Evolutionary conservation across 2,888 invertebrate species (phyloP).

Genomic region (Cosmia trapezina): DNA sequence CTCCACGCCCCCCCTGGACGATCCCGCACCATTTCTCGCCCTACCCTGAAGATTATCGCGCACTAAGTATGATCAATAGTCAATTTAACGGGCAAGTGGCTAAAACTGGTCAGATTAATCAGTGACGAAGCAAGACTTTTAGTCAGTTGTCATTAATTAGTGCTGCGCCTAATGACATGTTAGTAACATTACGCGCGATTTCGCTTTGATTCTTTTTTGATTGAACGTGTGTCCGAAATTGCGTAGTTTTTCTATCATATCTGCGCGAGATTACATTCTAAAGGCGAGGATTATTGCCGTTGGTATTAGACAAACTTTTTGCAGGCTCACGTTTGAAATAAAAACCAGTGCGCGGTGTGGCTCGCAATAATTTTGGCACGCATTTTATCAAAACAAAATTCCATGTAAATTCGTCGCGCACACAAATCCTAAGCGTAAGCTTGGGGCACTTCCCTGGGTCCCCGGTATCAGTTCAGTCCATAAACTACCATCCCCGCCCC

Average conservation of each 20-base stretch:
- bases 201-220: conserved; percentile 46
- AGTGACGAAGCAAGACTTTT: conserved; percentile 74
- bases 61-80: conserved; percentile 88
- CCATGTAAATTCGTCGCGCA: conserved; percentile 85
- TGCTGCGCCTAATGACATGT: conserved; percentile 55
- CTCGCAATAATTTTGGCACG: conserved; percentile 60
- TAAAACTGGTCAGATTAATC: conserved; percentile 80
- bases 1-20: conserved; percentile 70
- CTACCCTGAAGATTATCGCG: conserved; percentile 82
- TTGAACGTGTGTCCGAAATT: conserved; percentile 40
- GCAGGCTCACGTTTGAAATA: conserved; percentile 4
- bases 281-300: conserved; percentile 9
- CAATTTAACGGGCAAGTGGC: conserved; percentile 85
- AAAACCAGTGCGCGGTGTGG: conserved; percentile 18
- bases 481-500: conserved; percentile 81
- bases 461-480: conserved; percentile 89
- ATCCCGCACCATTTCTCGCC: conserved; percentile 82
- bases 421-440: conserved; percentile 88
- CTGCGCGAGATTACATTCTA: conserved; percentile 25
- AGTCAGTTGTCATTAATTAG: conserved; percentile 72
- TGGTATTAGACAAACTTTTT: conserved; percentile 11
- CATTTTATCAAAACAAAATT: conserved; percentile 74
- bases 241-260: conserved; percentile 36
- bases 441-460: conserved; percentile 85
- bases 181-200: conserved; percentile 42